These are phyloP conservation scores for Chromis chromis DNA, from an alignment of 2,797 vertebrate species.

Conservation along the genomic window DNA sequence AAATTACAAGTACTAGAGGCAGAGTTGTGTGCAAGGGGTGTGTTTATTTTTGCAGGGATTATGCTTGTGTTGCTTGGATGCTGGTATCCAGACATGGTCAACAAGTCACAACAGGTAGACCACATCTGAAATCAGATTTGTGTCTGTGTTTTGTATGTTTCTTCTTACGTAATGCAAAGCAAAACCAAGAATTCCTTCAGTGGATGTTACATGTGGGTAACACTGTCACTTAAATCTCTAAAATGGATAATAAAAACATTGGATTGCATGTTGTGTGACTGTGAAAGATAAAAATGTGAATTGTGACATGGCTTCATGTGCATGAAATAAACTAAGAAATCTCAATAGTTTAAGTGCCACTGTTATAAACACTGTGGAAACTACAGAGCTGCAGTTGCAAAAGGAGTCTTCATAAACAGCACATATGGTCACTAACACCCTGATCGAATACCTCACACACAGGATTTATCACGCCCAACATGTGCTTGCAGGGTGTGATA, in stretches of 20 bases:
- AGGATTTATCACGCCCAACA: not conserved
- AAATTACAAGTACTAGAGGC: not conserved
- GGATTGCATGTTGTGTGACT: not conserved
- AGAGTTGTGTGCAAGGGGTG: not conserved
- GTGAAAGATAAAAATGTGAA: not conserved
- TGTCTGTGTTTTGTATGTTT: constrained; percentile 6
- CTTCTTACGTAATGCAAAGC: not conserved
- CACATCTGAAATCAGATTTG: constrained; percentile 23
- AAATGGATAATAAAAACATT: not conserved
- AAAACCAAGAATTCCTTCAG: not conserved
- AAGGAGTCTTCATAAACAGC: not conserved
- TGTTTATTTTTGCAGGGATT: too few species aligned
- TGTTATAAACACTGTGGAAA: not conserved
- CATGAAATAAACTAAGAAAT: not conserved
- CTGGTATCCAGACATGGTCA: not conserved
- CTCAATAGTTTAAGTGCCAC: not conserved
- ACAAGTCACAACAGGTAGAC: constrained; percentile 28
- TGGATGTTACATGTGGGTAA: not conserved
- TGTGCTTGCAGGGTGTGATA: constrained; percentile 8
- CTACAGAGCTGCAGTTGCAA: not conserved
- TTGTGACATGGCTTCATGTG: not conserved
- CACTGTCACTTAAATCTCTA: not conserved
- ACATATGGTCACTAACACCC: not conserved
- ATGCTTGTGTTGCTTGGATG: constrained; percentile 18
- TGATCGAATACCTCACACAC: constrained; percentile 4